phyloP scores from a whole-genome alignment of 2,888 invertebrate species.

The Leptopilina syphax region DNA sequence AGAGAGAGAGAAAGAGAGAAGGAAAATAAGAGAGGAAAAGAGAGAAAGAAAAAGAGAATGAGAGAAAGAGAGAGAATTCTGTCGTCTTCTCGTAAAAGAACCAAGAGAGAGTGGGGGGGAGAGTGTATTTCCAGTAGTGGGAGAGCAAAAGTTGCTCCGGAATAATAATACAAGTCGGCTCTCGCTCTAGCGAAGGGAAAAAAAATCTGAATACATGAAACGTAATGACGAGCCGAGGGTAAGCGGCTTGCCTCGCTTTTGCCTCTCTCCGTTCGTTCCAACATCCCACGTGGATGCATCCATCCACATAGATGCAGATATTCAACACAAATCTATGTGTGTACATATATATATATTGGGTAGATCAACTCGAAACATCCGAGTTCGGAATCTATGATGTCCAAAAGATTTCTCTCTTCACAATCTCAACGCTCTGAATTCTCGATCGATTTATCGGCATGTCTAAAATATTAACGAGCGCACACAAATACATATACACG shows the following conservation, averaged over 20 bases:
- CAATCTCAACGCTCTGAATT: constrained; percentile 4
- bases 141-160: constrained; percentile 72
- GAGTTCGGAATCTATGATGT: constrained; percentile 29
- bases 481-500: too few relatives aligned
- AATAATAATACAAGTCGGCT: constrained; percentile 73
- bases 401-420: constrained; percentile 21
- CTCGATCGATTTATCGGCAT: constrained; percentile 30
- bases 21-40: too few relatives aligned
- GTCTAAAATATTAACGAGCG: constrained; percentile 38
- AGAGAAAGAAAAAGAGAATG: too few relatives aligned
- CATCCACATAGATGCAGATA: too few relatives aligned
- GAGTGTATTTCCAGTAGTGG: constrained; percentile 52
- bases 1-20: too few relatives aligned
- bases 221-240: constrained; percentile 70
- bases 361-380: constrained; percentile 9
- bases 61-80: too few relatives aligned
- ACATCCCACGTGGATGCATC: constrained; percentile 34
- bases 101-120: too few relatives aligned
- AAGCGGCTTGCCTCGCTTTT: constrained; percentile 55
- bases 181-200: constrained; percentile 67
- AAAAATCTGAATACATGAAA: constrained; percentile 76
- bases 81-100: constrained; percentile 34
- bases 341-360: not conserved
- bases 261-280: constrained; percentile 6
- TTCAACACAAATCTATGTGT: too few relatives aligned